Evolutionary conservation across 2,888 invertebrate genomes (phyloP), one percentile per base, ranked within the genome.

Genomic region (Oligia strigilis): DNA sequence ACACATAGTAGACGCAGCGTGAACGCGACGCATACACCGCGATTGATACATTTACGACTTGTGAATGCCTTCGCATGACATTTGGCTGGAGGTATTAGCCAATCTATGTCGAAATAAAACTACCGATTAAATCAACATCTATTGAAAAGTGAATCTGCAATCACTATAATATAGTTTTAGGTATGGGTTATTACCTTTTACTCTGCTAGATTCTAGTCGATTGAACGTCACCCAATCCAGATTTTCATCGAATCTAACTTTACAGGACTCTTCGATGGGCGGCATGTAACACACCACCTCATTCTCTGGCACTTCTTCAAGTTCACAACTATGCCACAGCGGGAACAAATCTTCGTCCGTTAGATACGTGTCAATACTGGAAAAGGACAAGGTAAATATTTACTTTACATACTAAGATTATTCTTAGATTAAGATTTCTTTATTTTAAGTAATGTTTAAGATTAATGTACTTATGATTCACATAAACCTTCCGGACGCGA

Each of bases 231-330:
- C 36, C 92, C 92, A 92, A 17, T 75, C 81, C 9, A 78, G 82
- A 4, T 76, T 81, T 11, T 90, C 87, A 13, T 78, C 77, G n/a
- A 92, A 75, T 78, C 88, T 93, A n/a, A 97, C 90, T 91, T 96
- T 94, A 92, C 98, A 97, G 0, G 98, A 98, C 84, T 96, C 91
- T 79, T 95, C 94, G 60, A 97, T 73, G 49, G 94, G 91, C 4
- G 98, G 98, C 83, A 98, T 90, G 91, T 97, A 98, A 49, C 94
- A 89, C 1, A 83, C 81, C 6, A 95, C 80, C 46, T 96, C 92
- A 1, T 94, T 91, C n/a, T 94, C 91, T 23, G 93, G 84, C 49
- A 98, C 87, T 55, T 94, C 81, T 49, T 91, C 91, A 83, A 93
- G 94, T n/a, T 89, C 78, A 84, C 94, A 94, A 29, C 90, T 91